phyloP scores from a whole-genome alignment of 1,140 invertebrate species.

The Drosophila prosaltans region DNA sequence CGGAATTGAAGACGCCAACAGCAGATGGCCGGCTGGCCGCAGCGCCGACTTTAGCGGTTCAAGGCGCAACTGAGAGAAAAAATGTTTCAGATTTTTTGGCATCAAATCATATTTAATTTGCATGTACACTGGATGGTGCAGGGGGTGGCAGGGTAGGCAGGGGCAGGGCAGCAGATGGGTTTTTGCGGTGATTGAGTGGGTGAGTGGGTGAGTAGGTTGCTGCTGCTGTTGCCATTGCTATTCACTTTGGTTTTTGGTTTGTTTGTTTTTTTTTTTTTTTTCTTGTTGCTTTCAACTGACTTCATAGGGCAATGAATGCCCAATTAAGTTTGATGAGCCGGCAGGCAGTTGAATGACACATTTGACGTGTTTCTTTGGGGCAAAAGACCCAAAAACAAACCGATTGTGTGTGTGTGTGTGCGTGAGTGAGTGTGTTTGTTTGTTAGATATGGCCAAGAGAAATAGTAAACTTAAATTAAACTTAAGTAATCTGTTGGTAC shows the following conservation, averaged over 20 bases:
- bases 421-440: too few species aligned
- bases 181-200: neutral
- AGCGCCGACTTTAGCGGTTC: conserved; percentile 40
- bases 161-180: neutral
- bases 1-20: conserved; percentile 39
- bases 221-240: neutral
- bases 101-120: conserved; percentile 58
- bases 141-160: neutral
- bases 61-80: conserved; percentile 34
- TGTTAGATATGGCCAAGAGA: neutral
- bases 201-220: conserved; percentile 9
- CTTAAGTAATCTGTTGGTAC: neutral
- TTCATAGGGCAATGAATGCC: conserved; percentile 42
- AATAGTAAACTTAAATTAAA: neutral
- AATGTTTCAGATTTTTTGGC: conserved; percentile 26
- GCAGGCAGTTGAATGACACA: conserved; percentile 49
- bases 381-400: neutral
- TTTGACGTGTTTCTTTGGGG: conserved; percentile 2
- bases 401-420: neutral
- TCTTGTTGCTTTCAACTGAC: conserved; percentile 21
- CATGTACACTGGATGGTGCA: conserved; percentile 19
- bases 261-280: neutral
- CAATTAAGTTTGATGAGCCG: conserved; percentile 54
- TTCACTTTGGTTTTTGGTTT: neutral
- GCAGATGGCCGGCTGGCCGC: conserved; percentile 1